A percentile compares a stretch with the other conserved stretches of the same genome.
Conservation (phyloP, 2,797 vertebrate genomes). For the Propithecus perrieri region DNA sequence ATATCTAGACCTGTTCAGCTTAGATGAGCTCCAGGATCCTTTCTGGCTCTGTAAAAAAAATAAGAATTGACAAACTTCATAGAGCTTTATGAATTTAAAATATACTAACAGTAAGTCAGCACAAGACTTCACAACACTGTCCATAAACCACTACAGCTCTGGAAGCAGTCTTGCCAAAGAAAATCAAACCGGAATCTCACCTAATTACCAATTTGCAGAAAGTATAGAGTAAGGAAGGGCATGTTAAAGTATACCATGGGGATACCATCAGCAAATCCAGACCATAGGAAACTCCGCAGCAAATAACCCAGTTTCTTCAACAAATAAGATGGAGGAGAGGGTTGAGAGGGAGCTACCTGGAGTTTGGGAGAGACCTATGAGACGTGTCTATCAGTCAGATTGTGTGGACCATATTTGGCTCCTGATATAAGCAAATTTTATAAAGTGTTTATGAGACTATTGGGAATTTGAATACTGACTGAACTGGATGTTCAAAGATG, state of each 20-base stretch:
- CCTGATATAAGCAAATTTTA: not conserved
- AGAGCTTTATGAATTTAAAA: not conserved
- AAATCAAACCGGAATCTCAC: not conserved
- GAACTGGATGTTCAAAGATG: not conserved
- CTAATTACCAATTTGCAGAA: not conserved
- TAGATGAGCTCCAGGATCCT: not conserved
- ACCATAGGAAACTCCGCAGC: fast-evolving
- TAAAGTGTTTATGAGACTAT: not conserved
- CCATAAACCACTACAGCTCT: fast-evolving
- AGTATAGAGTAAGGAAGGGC: not conserved
- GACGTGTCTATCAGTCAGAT: fast-evolving
- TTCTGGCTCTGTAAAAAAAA: not conserved
- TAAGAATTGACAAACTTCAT: not conserved
- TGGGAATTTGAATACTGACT: not conserved
- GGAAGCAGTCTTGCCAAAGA: not conserved
- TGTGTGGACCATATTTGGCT: not conserved
- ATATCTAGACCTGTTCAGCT: not conserved
- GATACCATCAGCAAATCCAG: not conserved
- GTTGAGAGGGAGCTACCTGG: fast-evolving
- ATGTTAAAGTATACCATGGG: fast-evolving
- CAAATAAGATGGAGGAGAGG: fast-evolving
- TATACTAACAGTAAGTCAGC: not conserved
- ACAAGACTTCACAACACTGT: not conserved
- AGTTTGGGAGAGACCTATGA: not conserved
- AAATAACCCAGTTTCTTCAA: not conserved